Percentiles rank a stretch among this genome's conserved stretches.
These are phyloP conservation scores for Eupeodes corollae DNA, from an alignment of 1,140 invertebrate genomes.

Conservation along the genomic window DNA sequence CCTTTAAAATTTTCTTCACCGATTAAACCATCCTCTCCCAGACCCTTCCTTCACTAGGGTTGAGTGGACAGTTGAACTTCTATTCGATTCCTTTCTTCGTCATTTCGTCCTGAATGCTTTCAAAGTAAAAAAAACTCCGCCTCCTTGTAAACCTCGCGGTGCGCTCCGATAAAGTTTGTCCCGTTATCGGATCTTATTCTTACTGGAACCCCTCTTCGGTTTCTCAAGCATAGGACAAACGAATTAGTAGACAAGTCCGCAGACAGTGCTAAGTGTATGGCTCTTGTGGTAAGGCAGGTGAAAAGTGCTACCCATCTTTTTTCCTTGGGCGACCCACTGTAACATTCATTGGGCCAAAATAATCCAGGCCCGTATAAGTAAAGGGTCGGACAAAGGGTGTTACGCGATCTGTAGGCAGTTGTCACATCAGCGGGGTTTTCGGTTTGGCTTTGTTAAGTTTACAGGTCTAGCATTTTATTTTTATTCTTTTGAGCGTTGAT, in stretches of 20 bases:
- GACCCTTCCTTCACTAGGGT: constrained; percentile 9
- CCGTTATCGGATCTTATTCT: constrained; percentile 5
- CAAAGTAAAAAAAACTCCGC: not conserved
- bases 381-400: constrained; percentile 9
- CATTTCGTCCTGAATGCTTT: constrained; percentile 2
- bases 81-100: constrained; percentile 2
- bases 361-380: constrained; percentile 13
- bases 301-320: constrained; percentile 20
- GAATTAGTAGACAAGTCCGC: constrained; percentile 1
- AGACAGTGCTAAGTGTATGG: constrained; percentile 15
- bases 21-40: constrained; percentile 19
- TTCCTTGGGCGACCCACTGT: constrained; percentile 5
- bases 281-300: constrained; percentile 15
- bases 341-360: constrained; percentile 16
- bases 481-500: not conserved
- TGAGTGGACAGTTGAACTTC: constrained; percentile 6
- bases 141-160: not conserved
- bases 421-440: not conserved
- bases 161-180: constrained; percentile 8
- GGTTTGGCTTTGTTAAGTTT: not conserved
- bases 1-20: constrained; percentile 13
- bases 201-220: constrained; percentile 5
- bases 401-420: not conserved
- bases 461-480: too few species aligned
- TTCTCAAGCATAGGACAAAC: not conserved